Evolutionary conservation across 2,113 vertebrate genomes (phyloP).

Genomic region (Bubo bubo): DNA sequence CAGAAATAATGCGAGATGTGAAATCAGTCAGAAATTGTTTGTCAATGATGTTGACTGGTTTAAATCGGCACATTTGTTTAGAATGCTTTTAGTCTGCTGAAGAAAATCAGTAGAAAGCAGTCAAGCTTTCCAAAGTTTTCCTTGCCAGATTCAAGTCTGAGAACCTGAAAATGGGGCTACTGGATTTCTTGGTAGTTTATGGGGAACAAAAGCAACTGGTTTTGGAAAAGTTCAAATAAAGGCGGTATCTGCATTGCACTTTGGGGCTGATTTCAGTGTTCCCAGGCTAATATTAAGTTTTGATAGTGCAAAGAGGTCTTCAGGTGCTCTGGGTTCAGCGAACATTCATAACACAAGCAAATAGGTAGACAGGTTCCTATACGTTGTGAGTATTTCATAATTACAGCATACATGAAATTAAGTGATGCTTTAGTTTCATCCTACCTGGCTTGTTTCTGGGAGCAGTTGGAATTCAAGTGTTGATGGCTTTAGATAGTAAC

Average conservation of each 20-base stretch:
- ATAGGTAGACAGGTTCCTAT: background rate
- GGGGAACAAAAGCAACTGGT: background rate
- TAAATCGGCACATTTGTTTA: background rate
- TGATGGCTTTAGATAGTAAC: background rate
- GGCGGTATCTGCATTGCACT: background rate
- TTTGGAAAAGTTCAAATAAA: background rate
- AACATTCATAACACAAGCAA: background rate
- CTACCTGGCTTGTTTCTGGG: background rate
- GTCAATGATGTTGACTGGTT: background rate
- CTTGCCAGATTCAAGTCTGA: background rate
- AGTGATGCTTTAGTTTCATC: background rate
- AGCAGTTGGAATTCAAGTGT: background rate
- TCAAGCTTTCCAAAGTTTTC: background rate
- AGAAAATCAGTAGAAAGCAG: background rate
- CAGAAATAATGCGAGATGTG: background rate
- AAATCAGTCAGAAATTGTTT: background rate
- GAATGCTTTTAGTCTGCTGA: background rate
- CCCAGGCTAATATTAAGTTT: background rate
- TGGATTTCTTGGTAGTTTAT: background rate
- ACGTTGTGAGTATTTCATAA: background rate
- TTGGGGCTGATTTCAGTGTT: background rate
- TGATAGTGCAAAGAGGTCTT: background rate
- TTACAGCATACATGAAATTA: background rate
- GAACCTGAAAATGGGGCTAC: background rate
- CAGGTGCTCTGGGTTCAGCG: background rate